phyloP scores from a whole-genome alignment of 2,797 vertebrate species.

The Erethizon dorsatum region DNA sequence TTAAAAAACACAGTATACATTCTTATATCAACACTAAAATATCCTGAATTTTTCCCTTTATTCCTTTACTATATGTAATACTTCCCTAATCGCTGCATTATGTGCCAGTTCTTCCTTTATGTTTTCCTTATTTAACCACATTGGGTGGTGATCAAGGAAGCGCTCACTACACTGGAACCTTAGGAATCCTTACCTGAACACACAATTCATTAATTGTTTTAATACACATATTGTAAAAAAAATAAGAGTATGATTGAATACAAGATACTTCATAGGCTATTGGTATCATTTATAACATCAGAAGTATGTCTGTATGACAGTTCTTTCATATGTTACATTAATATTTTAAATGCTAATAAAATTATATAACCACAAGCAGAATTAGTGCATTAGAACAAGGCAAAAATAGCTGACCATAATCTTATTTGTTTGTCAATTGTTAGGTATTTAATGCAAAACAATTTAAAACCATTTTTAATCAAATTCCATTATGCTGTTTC shows the following conservation, averaged over 20 bases:
- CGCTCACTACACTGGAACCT: slow-evolving; percentile 72
- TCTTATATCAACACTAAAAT: slow-evolving; percentile 10
- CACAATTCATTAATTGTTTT: slow-evolving; percentile 84
- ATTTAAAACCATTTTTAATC: slow-evolving; percentile 45
- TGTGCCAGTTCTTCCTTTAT: slow-evolving; percentile 67
- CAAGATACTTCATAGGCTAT: slow-evolving; percentile 25
- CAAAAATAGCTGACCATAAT: neutral
- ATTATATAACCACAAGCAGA: neutral
- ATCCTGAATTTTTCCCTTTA: neutral
- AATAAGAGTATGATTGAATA: slow-evolving; percentile 81
- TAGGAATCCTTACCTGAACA: slow-evolving; percentile 79
- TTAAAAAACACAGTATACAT: neutral
- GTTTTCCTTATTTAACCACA: neutral
- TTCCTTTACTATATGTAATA: neutral
- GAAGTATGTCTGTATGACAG: neutral
- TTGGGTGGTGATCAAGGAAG: slow-evolving; percentile 76
- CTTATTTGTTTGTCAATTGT: neutral
- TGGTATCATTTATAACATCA: neutral
- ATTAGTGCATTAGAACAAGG: neutral
- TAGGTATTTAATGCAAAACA: neutral
- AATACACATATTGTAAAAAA: slow-evolving; percentile 83
- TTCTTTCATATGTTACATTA: neutral
- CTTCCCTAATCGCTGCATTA: slow-evolving; percentile 27
- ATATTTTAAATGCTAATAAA: slow-evolving; percentile 46
- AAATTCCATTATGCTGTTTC: slow-evolving; percentile 55